These are phyloP conservation scores for Minunthozetes semirufus DNA, from an alignment of 2,888 invertebrate genomes.

Conservation along the genomic window DNA sequence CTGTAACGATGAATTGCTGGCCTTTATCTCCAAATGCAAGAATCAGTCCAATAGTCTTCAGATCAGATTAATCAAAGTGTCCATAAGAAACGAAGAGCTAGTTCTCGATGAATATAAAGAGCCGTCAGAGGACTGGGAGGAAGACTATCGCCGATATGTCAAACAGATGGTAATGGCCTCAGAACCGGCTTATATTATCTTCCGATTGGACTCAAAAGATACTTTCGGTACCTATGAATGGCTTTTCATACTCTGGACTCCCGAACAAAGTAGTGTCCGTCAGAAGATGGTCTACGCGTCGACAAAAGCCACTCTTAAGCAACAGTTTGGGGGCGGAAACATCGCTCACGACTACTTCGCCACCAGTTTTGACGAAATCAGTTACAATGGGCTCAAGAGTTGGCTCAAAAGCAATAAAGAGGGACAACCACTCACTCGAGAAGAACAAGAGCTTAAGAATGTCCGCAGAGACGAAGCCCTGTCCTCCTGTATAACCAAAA, in stretches of 20 bases:
- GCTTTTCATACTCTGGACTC: slow-evolving; percentile 84
- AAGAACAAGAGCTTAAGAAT: slow-evolving; percentile 50
- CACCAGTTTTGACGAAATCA: slow-evolving; percentile 54
- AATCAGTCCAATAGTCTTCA: slow-evolving; percentile 60
- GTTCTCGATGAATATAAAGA: slow-evolving; percentile 21
- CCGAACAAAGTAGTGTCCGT: slow-evolving; percentile 77
- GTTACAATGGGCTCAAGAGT: slow-evolving; percentile 1
- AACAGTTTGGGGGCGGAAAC: slow-evolving; percentile 80
- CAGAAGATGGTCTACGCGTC: slow-evolving; percentile 98
- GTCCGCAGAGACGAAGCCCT: slow-evolving; percentile 46
- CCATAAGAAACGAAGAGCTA: slow-evolving; percentile 64
- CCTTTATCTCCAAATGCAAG: slow-evolving; percentile 72
- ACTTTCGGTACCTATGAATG: slow-evolving; percentile 16
- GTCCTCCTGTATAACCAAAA: neutral
- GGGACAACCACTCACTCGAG: slow-evolving; percentile 32
- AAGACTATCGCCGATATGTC: slow-evolving; percentile 63
- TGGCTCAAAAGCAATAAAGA: slow-evolving; percentile 29
- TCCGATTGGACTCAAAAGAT: slow-evolving; percentile 57
- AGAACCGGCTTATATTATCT: slow-evolving; percentile 85
- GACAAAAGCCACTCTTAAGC: slow-evolving; percentile 91
- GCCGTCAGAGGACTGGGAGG: slow-evolving; percentile 34
- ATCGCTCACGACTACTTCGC: slow-evolving; percentile 78
- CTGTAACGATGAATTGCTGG: slow-evolving; percentile 71
- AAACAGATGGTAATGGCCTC: slow-evolving; percentile 64
- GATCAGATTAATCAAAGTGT: slow-evolving; percentile 66